Conservation (phyloP, 30 jellyfish, hydroid and myxozoan species). For the Turritopsis dohrnii region DNA sequence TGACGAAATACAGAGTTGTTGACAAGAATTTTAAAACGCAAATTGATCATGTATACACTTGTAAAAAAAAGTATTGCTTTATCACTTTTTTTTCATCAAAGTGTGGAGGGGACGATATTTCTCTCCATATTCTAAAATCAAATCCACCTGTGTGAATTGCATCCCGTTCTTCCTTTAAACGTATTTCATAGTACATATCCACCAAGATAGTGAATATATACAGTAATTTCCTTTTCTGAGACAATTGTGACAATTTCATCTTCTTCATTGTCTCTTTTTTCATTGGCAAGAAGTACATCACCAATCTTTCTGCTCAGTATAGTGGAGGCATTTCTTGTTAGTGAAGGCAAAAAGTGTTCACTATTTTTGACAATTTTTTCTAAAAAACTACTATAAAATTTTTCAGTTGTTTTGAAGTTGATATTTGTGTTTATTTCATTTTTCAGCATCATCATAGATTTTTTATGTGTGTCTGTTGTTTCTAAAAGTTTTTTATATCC, state of each 20-base stretch:
- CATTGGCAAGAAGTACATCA: neutral
- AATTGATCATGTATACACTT: neutral
- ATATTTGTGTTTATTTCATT: neutral
- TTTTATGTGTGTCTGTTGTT: neutral
- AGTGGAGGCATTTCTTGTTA: neutral
- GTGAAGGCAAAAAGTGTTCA: neutral
- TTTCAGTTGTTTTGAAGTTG: neutral
- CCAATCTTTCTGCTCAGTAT: neutral
- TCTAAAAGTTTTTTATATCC: neutral
- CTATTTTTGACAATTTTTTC: neutral
- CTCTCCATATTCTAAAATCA: neutral
- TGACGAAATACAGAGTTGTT: constrained; percentile 30
- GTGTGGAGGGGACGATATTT: neutral
- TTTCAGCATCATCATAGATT: neutral
- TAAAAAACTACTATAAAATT: no score
- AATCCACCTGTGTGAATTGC: neutral
- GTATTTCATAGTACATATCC: neutral
- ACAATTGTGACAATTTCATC: neutral
- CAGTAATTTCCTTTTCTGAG: neutral
- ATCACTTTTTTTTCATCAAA: no score
- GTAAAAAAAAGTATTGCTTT: neutral
- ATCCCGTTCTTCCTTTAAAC: neutral
- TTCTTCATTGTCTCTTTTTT: neutral
- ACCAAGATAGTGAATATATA: neutral
- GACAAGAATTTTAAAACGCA: constrained; percentile 35